Base-by-base conservation (phyloP, 2,888 invertebrate species). In the Cataglyphis livida region DNA sequence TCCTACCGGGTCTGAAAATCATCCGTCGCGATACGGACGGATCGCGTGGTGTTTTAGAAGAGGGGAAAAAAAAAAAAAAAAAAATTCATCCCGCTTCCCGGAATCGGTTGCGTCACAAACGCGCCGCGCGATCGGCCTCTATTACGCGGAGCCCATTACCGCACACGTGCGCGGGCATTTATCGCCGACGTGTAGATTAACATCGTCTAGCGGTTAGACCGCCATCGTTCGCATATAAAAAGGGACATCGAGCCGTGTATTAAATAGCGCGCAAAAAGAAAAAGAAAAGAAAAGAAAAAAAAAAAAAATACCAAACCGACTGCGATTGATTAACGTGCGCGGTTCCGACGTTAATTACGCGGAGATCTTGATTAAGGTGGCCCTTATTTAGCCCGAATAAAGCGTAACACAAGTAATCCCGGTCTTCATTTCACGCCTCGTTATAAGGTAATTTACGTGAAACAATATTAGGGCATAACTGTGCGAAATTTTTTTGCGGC, bases 41-140 rank as follows among this genome's bases (percentile, higher is more conserved):
- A 3, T 28, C 28, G 54, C 41, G 41, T 15, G 41, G 41, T 68
- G 41, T 68, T 68, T 68, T 28, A 21, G 6, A 12, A 21, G 0
- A 12, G 32, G 15, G 25, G 25, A 1, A 1, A 28, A 28, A 28
- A 28, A 28, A 25, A 25, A 25, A 1, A 18, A 25, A 28, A 12
- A 9, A 38, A 65, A n/a, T 51, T 74, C 38, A 83, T 81, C 65
- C 68, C n/a, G 32, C n/a, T 81, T 84, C 68, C 81, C 83, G 83
- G 87, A 78, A 81, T 84, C 64, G 12, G 54, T 88, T 87, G 78
- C 84, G 81, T 88, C 88, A 83, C 64, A 35, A 79, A 61, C 18
- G 9, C 41, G 32, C 76, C 78, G 57, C 78, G 57, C 32, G 32
- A 76, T 66, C 79, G 57, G 78, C 62, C 79, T 70, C 44, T 64